Percentiles rank a stretch among this genome's conserved stretches.
phyloP scores from a whole-genome alignment of 2,888 invertebrate genomes.

The Conops quadrifasciatus region DNA sequence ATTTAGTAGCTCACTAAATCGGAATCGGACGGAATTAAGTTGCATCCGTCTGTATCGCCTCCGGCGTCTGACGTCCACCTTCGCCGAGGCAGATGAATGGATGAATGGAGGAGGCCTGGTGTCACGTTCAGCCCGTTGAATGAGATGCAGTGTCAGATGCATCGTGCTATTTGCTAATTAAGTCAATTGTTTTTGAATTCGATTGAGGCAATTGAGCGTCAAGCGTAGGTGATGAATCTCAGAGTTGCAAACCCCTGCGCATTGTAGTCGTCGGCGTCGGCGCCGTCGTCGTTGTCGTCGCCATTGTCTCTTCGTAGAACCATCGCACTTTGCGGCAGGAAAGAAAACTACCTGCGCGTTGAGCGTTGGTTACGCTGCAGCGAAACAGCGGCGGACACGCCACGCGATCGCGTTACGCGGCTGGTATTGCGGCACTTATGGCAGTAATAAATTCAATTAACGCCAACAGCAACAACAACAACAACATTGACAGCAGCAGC shows the following conservation, averaged over 20 bases:
- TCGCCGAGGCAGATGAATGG: constrained; percentile 1
- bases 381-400: background rate
- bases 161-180: constrained; percentile 52
- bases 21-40: constrained; percentile 12
- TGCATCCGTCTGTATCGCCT: constrained; percentile 20
- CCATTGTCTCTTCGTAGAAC: too few relatives aligned
- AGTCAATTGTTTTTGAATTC: constrained; percentile 63
- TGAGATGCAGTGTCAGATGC: constrained; percentile 27
- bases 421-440: background rate
- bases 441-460: constrained; percentile 41
- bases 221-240: constrained; percentile 49
- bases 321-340: too few relatives aligned
- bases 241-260: background rate
- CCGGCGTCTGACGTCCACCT: background rate
- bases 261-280: background rate
- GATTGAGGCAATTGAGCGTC: constrained; percentile 62
- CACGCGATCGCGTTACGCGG: background rate
- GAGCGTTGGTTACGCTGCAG: background rate
- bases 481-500: constrained; percentile 10
- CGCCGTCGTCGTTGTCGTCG: too few relatives aligned
- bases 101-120: constrained; percentile 1
- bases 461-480: constrained; percentile 33
- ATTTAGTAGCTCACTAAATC: constrained; percentile 9
- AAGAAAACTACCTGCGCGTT: constrained; percentile 1
- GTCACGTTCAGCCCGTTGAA: constrained; percentile 20